phyloP scores from a whole-genome alignment of 2,888 invertebrate genomes.

The Lacanobia oleracea region DNA sequence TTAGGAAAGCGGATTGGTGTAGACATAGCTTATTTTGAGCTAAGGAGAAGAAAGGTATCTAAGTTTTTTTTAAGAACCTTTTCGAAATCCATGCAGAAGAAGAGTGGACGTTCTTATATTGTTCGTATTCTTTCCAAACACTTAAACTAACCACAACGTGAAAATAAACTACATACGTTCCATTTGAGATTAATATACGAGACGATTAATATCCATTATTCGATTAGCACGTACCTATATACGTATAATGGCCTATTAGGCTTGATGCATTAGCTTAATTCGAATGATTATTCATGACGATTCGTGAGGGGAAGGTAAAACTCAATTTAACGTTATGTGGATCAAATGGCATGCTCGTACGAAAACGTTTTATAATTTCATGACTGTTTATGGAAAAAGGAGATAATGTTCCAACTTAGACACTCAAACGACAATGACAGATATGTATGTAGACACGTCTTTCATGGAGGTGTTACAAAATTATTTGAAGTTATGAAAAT shows the following conservation, averaged over 20 bases:
- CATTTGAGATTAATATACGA: conserved; percentile 50
- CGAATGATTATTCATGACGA: conserved; percentile 70
- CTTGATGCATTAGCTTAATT: conserved; percentile 69
- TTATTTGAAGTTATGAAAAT: not conserved
- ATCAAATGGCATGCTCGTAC: conserved; percentile 28
- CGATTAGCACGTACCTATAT: conserved; percentile 54
- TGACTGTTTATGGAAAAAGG: conserved; percentile 14
- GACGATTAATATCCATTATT: conserved; percentile 64
- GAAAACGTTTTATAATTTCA: conserved; percentile 44
- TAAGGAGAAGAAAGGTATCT: too few relatives aligned
- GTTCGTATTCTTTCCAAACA: not conserved
- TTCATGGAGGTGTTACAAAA: not conserved
- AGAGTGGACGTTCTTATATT: not conserved
- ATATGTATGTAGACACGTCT: not conserved
- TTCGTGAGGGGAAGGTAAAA: conserved; percentile 41
- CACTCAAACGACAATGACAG: conserved; percentile 16
- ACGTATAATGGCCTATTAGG: conserved; percentile 62
- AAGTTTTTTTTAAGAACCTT: too few relatives aligned
- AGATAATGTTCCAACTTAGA: conserved; percentile 34
- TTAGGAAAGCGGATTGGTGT: too few relatives aligned
- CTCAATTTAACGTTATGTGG: conserved; percentile 28
- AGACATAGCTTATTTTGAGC: too few relatives aligned
- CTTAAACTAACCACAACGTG: not conserved
- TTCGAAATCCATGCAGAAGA: not conserved
- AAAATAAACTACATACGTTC: conserved; percentile 28